Conservation (phyloP, 2,888 invertebrate genomes). For the Psylliodes chrysocephalus region DNA sequence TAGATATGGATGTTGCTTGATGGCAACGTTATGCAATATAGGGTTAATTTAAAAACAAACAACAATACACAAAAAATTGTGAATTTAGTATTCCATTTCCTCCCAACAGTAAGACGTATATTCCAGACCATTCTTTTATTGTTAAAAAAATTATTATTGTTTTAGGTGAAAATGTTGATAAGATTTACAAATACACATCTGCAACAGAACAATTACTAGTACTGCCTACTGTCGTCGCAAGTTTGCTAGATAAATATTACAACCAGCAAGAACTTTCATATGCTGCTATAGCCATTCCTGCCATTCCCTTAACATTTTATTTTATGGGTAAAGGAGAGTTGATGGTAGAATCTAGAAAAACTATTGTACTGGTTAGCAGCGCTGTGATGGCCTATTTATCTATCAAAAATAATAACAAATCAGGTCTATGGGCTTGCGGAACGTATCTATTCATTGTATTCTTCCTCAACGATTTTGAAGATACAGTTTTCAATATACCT, state of each 20-base stretch:
- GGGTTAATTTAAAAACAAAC: too few species aligned
- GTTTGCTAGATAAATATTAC: conserved; percentile 49
- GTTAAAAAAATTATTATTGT: too few species aligned
- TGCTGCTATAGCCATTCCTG: conserved; percentile 44
- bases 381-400: conserved; percentile 54
- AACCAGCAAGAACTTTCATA: conserved; percentile 45
- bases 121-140: too few species aligned
- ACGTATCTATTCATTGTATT: conserved; percentile 58
- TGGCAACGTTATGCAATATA: too few species aligned
- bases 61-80: too few species aligned
- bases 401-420: conserved; percentile 56
- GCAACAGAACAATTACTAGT: conserved; percentile 53
- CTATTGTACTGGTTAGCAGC: conserved; percentile 36
- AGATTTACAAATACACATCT: conserved; percentile 51
- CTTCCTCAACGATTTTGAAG: conserved; percentile 48
- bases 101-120: too few species aligned
- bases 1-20: too few species aligned
- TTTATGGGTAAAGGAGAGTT: conserved; percentile 43
- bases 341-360: conserved; percentile 51
- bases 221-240: conserved; percentile 52
- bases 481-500: conserved; percentile 55
- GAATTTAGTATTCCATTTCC: too few species aligned
- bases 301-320: conserved; percentile 51
- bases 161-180: conserved; percentile 51
- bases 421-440: conserved; percentile 51